Conservation (phyloP, 2,797 vertebrate genomes). For the Poeciliopsis presidionis region DNA sequence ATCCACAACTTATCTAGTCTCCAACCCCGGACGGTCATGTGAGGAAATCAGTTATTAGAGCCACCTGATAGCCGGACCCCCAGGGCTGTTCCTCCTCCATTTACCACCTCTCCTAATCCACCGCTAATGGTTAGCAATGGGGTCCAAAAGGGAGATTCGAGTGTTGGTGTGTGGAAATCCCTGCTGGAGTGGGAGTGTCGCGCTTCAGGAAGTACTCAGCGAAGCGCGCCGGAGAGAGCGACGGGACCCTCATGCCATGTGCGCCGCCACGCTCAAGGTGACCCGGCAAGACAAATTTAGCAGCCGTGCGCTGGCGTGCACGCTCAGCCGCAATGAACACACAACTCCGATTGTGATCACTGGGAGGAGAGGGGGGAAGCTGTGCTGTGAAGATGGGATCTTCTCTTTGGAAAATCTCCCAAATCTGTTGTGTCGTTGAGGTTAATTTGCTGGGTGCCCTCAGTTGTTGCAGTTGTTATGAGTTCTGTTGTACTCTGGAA, state of each 20-base stretch:
- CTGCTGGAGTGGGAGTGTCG: slow-evolving; percentile 80
- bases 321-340: slow-evolving; percentile 31
- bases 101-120: slow-evolving; percentile 77
- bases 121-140: slow-evolving; percentile 81
- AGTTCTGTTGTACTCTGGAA: slow-evolving; percentile 46
- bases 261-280: slow-evolving; percentile 79
- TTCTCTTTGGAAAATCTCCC: slow-evolving; percentile 49
- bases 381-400: slow-evolving; percentile 54
- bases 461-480: slow-evolving; percentile 30
- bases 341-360: slow-evolving; percentile 55
- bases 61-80: slow-evolving; percentile 69
- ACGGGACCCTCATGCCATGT: slow-evolving; percentile 66
- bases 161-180: slow-evolving; percentile 79
- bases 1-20: slow-evolving; percentile 27
- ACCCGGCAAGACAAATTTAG: slow-evolving; percentile 70
- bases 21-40: slow-evolving; percentile 46
- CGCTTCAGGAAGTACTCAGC: slow-evolving; percentile 83
- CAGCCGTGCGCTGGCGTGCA: slow-evolving; percentile 42
- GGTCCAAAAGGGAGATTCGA: slow-evolving; percentile 77
- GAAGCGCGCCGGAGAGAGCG: slow-evolving; percentile 76
- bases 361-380: slow-evolving; percentile 40
- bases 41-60: slow-evolving; percentile 56
- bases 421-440: slow-evolving; percentile 47
- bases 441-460: slow-evolving; percentile 55
- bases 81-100: slow-evolving; percentile 58